phyloP scores from a whole-genome alignment of 2,888 invertebrate species.

The Polydrusus pterygomalis region DNA sequence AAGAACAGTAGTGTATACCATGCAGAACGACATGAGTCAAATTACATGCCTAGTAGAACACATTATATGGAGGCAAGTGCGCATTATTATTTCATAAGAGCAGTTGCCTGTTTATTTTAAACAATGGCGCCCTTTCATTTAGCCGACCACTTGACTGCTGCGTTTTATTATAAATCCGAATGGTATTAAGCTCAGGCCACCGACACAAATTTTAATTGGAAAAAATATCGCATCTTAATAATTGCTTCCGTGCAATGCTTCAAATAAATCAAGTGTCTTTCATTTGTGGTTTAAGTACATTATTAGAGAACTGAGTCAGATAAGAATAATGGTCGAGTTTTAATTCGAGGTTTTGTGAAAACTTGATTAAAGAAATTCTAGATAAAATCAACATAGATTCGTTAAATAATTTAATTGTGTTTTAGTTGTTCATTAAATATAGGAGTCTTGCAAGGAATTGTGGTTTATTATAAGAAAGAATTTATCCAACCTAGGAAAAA shows the following conservation, averaged over 20 bases:
- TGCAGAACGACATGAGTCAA: slow-evolving; percentile 61
- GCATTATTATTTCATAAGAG: slow-evolving; percentile 68
- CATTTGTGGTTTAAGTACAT: slow-evolving; percentile 54
- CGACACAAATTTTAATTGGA: slow-evolving; percentile 64
- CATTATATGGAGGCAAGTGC: slow-evolving; percentile 68
- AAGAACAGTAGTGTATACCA: slow-evolving; percentile 14
- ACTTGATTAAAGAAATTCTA: not conserved
- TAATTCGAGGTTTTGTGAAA: slow-evolving; percentile 42
- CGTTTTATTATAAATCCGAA: slow-evolving; percentile 57
- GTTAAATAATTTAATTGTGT: too few relatives aligned
- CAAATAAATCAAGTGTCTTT: slow-evolving; percentile 57
- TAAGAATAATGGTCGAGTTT: slow-evolving; percentile 47
- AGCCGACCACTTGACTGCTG: slow-evolving; percentile 66
- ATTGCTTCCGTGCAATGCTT: slow-evolving; percentile 56
- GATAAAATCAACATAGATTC: not conserved
- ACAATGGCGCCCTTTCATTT: slow-evolving; percentile 68
- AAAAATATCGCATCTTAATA: slow-evolving; percentile 63
- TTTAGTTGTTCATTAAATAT: too few relatives aligned
- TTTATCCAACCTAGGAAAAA: too few relatives aligned
- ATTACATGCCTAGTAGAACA: slow-evolving; percentile 68
- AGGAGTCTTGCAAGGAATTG: too few relatives aligned
- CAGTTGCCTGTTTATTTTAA: slow-evolving; percentile 67
- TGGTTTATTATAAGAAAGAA: too few relatives aligned
- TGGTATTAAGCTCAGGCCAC: slow-evolving; percentile 30
- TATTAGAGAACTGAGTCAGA: slow-evolving; percentile 54